phyloP scores from a whole-genome alignment of 2,888 invertebrate species.

The Phyllotreta striolata region DNA sequence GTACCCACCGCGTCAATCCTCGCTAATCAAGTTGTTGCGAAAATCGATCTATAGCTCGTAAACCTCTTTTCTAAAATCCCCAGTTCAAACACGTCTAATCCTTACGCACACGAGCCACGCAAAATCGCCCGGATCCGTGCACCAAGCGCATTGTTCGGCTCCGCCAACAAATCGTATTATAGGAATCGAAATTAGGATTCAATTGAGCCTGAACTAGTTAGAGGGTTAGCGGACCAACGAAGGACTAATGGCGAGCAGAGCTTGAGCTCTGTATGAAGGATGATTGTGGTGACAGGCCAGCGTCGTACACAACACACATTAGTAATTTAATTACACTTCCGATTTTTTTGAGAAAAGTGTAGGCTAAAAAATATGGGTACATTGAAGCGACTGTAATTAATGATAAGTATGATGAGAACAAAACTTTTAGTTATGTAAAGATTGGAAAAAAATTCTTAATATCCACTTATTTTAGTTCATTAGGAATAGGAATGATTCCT shows the following conservation, averaged over 20 bases:
- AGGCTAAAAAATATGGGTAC: too few species aligned
- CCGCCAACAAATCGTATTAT: constrained; percentile 52
- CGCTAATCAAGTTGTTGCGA: constrained; percentile 32
- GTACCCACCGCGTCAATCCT: constrained; percentile 1
- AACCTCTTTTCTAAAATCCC: constrained; percentile 24
- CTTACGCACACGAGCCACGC: constrained; percentile 6
- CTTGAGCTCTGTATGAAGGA: too few species aligned
- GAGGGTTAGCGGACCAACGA: neutral
- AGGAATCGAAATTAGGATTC: constrained; percentile 48
- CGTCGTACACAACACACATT: too few species aligned
- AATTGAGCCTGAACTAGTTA: constrained; percentile 53
- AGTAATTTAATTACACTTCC: too few species aligned
- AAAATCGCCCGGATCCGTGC: constrained; percentile 7
- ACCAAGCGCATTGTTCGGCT: constrained; percentile 18
- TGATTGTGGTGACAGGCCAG: too few species aligned
- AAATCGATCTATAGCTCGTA: constrained; percentile 12
- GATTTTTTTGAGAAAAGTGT: too few species aligned
- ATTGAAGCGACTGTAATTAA: too few species aligned
- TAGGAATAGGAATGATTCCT: neutral
- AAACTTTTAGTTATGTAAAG: too few species aligned
- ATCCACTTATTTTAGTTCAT: too few species aligned
- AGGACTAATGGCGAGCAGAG: too few species aligned
- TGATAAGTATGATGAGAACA: too few species aligned
- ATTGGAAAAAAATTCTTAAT: too few species aligned
- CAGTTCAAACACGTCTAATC: constrained; percentile 31